Conservation (phyloP, 2,113 vertebrate genomes). For the Sturnira hondurensis region DNA sequence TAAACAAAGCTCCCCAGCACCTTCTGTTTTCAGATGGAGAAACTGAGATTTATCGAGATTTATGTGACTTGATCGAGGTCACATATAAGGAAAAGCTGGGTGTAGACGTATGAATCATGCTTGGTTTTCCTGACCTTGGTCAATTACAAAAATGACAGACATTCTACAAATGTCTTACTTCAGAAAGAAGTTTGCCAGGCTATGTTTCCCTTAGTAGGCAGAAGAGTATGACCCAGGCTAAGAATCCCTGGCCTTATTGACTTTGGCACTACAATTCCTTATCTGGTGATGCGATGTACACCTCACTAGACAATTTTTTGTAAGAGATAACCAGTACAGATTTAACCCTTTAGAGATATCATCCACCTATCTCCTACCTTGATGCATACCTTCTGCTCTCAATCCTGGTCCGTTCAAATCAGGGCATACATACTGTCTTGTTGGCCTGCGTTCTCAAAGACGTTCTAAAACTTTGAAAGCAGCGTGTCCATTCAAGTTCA, state of each 20-base stretch:
- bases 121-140: not conserved
- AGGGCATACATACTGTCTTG: not conserved
- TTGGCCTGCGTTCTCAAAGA: not conserved
- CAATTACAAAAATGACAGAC: not conserved
- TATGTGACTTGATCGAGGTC: not conserved
- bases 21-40: not conserved
- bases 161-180: not conserved
- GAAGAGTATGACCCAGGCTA: not conserved
- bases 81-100: not conserved
- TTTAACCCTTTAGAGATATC: not conserved
- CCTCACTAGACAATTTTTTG: not conserved
- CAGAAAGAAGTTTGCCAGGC: not conserved
- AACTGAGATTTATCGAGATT: not conserved
- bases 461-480: not conserved
- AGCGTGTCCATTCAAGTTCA: not conserved
- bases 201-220: not conserved
- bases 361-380: not conserved
- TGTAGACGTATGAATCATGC: not conserved
- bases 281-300: not conserved
- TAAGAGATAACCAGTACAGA: not conserved
- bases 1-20: not conserved
- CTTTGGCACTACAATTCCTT: not conserved
- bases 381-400: not conserved
- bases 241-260: not conserved
- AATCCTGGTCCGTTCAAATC: not conserved